phyloP scores from a whole-genome alignment of 2,797 vertebrate species.

The Gymnothorax reevesii region DNA sequence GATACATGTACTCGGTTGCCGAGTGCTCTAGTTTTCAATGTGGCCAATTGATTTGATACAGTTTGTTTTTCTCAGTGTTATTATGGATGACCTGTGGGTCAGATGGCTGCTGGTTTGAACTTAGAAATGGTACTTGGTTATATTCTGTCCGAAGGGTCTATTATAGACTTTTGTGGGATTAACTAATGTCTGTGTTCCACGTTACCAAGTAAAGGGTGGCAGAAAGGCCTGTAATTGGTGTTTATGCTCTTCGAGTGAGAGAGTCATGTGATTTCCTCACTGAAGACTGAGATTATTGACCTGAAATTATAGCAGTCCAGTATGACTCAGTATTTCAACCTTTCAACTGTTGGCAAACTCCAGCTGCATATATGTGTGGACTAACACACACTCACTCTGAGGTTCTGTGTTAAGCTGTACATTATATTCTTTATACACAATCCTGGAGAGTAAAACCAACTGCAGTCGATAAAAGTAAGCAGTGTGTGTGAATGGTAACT shows the following conservation, averaged over 20 bases:
- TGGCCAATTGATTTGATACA: neutral
- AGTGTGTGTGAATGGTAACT: too few relatives aligned
- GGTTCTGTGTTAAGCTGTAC: too few relatives aligned
- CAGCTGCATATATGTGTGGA: too few relatives aligned
- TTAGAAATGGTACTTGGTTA: neutral
- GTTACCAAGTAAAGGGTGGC: neutral
- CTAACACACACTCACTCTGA: too few relatives aligned
- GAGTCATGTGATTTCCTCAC: conserved; percentile 22
- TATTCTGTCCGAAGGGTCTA: neutral
- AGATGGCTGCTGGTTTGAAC: neutral
- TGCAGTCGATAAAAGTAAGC: too few relatives aligned
- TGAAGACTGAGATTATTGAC: conserved; percentile 12
- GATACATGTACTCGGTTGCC: too few relatives aligned
- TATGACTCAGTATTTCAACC: neutral
- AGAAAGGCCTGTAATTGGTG: conserved; percentile 38
- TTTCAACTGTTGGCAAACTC: neutral
- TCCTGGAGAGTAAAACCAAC: too few relatives aligned
- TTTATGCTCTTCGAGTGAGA: conserved; percentile 37
- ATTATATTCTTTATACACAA: too few relatives aligned
- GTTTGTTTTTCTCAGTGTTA: neutral
- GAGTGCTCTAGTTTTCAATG: too few relatives aligned
- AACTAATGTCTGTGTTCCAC: neutral
- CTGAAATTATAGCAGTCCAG: conserved; percentile 24
- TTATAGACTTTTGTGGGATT: neutral
- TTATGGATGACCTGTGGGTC: neutral